phyloP scores from a whole-genome alignment of 2,888 invertebrate species.

The Drosophila recens region DNA sequence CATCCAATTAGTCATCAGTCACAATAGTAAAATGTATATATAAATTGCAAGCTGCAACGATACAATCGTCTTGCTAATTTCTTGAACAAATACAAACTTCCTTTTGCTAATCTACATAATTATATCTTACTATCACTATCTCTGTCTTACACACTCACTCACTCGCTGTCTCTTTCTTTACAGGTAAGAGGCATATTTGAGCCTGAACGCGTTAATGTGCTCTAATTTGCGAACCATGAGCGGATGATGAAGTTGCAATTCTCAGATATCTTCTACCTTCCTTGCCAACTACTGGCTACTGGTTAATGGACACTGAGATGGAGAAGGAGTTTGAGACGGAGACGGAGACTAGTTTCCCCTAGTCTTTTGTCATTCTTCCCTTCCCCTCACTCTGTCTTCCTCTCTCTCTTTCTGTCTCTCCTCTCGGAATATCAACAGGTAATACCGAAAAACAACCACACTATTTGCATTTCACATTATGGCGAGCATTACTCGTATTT shows the following conservation, averaged over 20 bases:
- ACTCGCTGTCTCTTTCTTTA: conserved; percentile 37
- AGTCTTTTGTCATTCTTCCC: conserved; percentile 5
- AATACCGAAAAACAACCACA: conserved; percentile 59
- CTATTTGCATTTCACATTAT: conserved; percentile 74
- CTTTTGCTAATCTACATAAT: conserved; percentile 72
- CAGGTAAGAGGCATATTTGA: conserved; percentile 72
- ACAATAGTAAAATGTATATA: conserved; percentile 28
- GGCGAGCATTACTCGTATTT: conserved; percentile 42
- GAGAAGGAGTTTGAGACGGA: background rate
- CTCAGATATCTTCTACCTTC: conserved; percentile 18
- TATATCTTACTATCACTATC: conserved; percentile 28
- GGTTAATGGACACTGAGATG: conserved; percentile 3
- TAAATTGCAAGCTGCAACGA: conserved; percentile 31
- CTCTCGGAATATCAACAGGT: conserved; percentile 59
- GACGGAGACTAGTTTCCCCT: conserved; percentile 6
- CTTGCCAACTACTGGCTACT: conserved; percentile 7
- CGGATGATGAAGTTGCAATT: conserved; percentile 32
- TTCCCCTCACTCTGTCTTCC: background rate
- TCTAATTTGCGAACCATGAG: conserved; percentile 71
- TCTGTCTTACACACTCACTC: conserved; percentile 7
- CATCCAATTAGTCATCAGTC: conserved; percentile 56
- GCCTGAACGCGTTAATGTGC: conserved; percentile 71
- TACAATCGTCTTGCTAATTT: conserved; percentile 65
- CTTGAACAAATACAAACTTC: conserved; percentile 70
- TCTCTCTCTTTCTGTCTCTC: too few relatives aligned